Conservation (phyloP, 1,140 invertebrate genomes). For the Antheraea mylitta region DNA sequence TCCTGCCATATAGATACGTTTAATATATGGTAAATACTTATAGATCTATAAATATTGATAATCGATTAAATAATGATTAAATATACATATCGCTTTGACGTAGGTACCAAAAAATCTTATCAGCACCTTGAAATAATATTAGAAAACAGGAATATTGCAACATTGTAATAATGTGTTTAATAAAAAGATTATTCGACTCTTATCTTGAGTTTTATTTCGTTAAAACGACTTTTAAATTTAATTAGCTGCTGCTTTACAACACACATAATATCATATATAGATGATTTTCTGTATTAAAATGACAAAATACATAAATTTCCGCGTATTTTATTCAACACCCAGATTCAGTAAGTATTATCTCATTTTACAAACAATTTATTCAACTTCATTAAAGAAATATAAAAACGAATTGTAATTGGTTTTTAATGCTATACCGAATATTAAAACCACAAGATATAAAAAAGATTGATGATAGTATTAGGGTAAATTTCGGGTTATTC, state of each 20-base stretch:
- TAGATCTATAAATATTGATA: conserved; percentile 18
- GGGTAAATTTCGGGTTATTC: too few relatives aligned
- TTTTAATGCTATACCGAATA: too few relatives aligned
- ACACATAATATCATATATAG: too few relatives aligned
- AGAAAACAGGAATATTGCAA: neutral
- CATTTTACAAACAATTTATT: too few relatives aligned
- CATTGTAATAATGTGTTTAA: neutral
- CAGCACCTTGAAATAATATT: neutral
- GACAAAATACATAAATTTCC: too few relatives aligned
- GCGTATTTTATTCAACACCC: too few relatives aligned
- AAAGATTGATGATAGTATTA: too few relatives aligned
- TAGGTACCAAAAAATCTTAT: neutral
- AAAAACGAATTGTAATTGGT: too few relatives aligned
- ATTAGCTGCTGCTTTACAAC: neutral
- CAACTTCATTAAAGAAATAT: too few relatives aligned
- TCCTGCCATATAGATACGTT: conserved; percentile 12
- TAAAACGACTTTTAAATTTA: neutral
- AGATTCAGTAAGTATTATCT: too few relatives aligned
- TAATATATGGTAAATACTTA: conserved; percentile 13
- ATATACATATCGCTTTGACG: neutral
- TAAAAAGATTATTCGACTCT: neutral
- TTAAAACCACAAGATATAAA: too few relatives aligned
- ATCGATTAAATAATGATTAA: neutral
- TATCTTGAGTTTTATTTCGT: neutral
- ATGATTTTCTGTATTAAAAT: too few relatives aligned